phyloP scores from a whole-genome alignment of 2,113 vertebrate species.

The Neolamprologus sp. region DNA sequence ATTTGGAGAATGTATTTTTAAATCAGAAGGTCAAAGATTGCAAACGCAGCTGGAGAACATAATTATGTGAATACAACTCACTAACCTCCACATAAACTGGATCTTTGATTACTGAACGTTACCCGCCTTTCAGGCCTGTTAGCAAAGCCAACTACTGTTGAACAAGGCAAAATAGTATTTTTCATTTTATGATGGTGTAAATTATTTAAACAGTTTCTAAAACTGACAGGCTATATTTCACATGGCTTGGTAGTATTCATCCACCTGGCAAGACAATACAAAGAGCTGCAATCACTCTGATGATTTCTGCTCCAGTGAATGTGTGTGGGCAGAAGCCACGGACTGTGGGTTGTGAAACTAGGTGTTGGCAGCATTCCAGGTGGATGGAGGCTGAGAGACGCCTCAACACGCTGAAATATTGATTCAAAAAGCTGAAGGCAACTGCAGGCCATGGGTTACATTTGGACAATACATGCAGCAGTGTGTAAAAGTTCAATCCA shows the following conservation, averaged over 20 bases:
- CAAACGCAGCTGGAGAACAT: not conserved
- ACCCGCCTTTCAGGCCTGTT: not conserved
- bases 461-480: slow-evolving; percentile 35
- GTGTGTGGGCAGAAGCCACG: slow-evolving; percentile 46
- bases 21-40: not conserved
- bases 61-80: not conserved
- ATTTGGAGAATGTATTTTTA: not conserved
- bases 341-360: slow-evolving; percentile 25
- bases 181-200: not conserved
- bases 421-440: slow-evolving; percentile 49
- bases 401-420: slow-evolving; percentile 61
- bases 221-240: not conserved
- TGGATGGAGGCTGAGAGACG: slow-evolving; percentile 54
- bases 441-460: slow-evolving; percentile 25
- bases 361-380: slow-evolving; percentile 62
- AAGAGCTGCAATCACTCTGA: not conserved
- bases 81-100: not conserved
- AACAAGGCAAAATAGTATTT: not conserved
- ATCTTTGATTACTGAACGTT: not conserved
- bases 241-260: not conserved
- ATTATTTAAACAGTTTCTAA: not conserved
- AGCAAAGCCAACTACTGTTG: not conserved
- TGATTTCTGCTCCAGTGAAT: not conserved
- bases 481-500: slow-evolving; percentile 21
- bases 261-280: slow-evolving; percentile 41